These are phyloP conservation scores for Sitobion miscanthi DNA, from an alignment of 1,140 invertebrate genomes.

Conservation along the genomic window DNA sequence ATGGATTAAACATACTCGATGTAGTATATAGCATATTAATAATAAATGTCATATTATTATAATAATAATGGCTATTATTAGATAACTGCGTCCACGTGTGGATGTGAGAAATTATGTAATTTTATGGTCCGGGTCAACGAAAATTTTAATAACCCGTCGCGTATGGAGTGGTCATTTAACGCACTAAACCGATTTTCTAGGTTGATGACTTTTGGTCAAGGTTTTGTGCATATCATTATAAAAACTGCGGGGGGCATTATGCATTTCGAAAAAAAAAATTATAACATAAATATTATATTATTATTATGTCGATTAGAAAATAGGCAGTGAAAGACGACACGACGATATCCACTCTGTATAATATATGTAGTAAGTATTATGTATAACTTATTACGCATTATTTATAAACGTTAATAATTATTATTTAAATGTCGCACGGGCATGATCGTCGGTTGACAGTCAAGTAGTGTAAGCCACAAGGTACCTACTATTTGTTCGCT, in stretches of 20 bases:
- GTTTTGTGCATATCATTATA: neutral
- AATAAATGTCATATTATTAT: neutral
- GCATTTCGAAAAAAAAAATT: neutral
- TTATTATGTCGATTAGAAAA: neutral
- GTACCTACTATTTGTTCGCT: neutral
- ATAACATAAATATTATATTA: neutral
- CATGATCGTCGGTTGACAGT: neutral
- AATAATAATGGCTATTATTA: neutral
- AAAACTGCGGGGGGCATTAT: neutral
- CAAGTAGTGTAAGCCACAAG: neutral
- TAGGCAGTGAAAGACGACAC: neutral
- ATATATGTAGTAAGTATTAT: neutral
- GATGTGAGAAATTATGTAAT: neutral
- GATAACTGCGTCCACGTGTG: neutral
- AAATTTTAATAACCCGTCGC: neutral
- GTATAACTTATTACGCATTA: too few relatives aligned
- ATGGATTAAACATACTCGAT: neutral
- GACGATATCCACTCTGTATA: neutral
- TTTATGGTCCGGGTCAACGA: neutral
- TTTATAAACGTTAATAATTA: neutral
- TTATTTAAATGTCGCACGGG: neutral
- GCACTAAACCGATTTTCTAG: neutral
- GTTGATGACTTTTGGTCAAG: neutral
- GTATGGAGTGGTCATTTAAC: neutral
- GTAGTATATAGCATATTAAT: too few relatives aligned